phyloP scores from a whole-genome alignment of 2,797 vertebrate species.

The Gila robusta region DNA sequence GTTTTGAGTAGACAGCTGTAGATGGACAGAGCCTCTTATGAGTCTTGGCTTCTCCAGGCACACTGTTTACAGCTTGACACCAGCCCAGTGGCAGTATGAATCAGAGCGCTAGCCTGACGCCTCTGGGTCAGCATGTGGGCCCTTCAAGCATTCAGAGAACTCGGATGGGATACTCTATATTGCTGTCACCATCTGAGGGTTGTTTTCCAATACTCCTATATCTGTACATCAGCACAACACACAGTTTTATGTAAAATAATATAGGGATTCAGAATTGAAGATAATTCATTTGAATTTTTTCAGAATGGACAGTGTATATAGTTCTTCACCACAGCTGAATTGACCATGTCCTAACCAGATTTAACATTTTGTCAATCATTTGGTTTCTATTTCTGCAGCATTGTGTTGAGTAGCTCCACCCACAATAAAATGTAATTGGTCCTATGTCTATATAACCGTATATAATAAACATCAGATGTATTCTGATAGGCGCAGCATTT shows the following conservation, averaged over 20 bases:
- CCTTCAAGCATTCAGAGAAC: slow-evolving; percentile 39
- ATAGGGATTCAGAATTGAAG: neutral
- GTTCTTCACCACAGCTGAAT: neutral
- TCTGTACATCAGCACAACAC: neutral
- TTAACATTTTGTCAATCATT: neutral
- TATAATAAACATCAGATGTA: neutral
- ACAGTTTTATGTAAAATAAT: neutral
- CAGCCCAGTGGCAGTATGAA: slow-evolving; percentile 14
- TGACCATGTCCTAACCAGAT: neutral
- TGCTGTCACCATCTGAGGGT: neutral
- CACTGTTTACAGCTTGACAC: slow-evolving; percentile 39
- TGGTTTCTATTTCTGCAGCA: neutral
- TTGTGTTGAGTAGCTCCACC: neutral
- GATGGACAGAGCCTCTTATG: neutral
- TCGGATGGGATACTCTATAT: slow-evolving; percentile 21
- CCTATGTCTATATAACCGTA: neutral
- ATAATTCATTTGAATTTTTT: neutral
- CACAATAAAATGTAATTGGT: neutral
- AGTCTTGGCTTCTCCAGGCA: slow-evolving; percentile 28
- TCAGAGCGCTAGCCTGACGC: slow-evolving; percentile 34
- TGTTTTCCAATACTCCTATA: slow-evolving; percentile 2
- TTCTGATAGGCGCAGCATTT: neutral
- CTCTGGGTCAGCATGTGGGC: slow-evolving; percentile 47
- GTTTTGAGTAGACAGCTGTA: slow-evolving; percentile 33
- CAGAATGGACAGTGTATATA: neutral